Evolutionary conservation across 2,113 vertebrate genomes (phyloP).

Genomic region (Saiga tatarica): DNA sequence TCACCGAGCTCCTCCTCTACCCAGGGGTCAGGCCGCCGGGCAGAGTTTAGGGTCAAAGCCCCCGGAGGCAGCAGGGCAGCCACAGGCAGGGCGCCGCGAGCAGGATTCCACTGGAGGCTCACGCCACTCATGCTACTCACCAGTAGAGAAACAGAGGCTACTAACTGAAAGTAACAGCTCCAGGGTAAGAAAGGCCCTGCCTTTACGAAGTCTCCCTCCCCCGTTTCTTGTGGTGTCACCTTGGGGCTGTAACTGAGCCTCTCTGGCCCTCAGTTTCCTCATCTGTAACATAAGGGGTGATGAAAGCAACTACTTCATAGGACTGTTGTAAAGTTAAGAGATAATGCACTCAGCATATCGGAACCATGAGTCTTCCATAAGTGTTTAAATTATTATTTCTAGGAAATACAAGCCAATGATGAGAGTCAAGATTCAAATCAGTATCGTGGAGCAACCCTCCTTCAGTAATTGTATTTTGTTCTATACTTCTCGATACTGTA

Average conservation of each 20-base stretch:
- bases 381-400: not conserved
- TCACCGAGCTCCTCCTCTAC: not conserved
- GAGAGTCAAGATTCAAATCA: not conserved
- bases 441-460: not conserved
- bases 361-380: not conserved
- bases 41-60: not conserved
- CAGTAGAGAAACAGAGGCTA: not conserved
- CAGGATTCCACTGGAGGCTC: not conserved
- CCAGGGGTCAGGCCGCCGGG: not conserved
- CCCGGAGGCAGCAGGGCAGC: not conserved
- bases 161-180: not conserved
- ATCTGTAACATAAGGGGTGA: not conserved
- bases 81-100: not conserved
- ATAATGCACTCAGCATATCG: not conserved
- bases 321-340: not conserved
- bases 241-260: not conserved
- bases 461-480: not conserved
- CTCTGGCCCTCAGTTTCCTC: not conserved
- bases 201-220: not conserved
- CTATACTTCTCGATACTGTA: not conserved
- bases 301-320: not conserved
- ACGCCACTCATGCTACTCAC: not conserved
- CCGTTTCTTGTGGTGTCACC: not conserved
- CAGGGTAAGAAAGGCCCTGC: not conserved
- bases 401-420: not conserved